phyloP scores from a whole-genome alignment of 2,888 invertebrate genomes.

The Nowickia ferox region DNA sequence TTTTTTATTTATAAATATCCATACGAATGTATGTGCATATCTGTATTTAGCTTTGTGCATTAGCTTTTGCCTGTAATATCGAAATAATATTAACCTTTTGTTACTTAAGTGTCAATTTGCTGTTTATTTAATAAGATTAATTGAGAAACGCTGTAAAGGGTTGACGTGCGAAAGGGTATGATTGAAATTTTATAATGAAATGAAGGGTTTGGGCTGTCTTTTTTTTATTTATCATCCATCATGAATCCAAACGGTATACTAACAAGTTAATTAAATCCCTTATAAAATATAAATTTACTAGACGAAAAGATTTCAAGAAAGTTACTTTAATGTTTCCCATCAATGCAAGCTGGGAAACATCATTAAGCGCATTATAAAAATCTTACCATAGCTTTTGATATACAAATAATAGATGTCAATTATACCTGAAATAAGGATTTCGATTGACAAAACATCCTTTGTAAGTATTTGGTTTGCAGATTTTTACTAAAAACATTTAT shows the following conservation, averaged over 20 bases:
- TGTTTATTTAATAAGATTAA: conserved; percentile 34
- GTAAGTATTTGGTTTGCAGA: no score
- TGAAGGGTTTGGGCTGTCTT: background rate
- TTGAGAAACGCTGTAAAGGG: conserved; percentile 5
- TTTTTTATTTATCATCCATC: conserved; percentile 1
- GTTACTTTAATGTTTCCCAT: no score
- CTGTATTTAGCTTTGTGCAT: background rate
- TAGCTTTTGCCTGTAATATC: background rate
- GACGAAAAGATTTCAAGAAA: no score
- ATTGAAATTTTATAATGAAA: background rate
- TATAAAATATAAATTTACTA: background rate
- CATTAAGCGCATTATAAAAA: no score
- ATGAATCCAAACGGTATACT: background rate
- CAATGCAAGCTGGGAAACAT: no score
- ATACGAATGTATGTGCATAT: background rate
- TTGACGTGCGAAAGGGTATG: conserved; percentile 14
- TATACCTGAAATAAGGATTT: no score
- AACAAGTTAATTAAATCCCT: conserved; percentile 2
- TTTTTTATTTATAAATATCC: background rate
- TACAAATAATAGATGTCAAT: no score
- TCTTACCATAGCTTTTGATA: no score
- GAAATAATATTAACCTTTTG: conserved; percentile 29
- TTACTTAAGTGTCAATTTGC: conserved; percentile 36
- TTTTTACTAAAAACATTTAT: no score
- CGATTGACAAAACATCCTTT: no score